Evolutionary conservation across 2,113 vertebrate genomes (phyloP), one percentile per base, ranked within the genome.

Genomic region (Festucalex cinctus): DNA sequence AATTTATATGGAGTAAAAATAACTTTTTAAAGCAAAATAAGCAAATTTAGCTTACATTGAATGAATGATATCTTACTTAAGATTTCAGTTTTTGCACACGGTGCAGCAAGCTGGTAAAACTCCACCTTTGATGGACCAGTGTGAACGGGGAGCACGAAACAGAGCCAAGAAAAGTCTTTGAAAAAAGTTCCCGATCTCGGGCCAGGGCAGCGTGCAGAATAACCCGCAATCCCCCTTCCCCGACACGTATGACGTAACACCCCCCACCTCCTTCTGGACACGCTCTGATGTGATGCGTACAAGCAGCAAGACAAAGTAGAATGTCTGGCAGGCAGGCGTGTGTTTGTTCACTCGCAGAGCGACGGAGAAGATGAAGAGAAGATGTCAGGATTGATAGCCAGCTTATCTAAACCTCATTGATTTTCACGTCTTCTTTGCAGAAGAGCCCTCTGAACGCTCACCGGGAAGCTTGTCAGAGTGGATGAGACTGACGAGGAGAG

Each of bases 321-420:
- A 44, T 43, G 39, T 62, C 39, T 62, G 60, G 37, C n/a, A 62
- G 60, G 37, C n/a, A 62, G 39, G 39, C 39, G 22, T 43, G 13
- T 43, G 39, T 61, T 39, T 62, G 37, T 43, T 62, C 39, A 26
- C 22, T 43, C 43, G 60, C 22, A 3, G 39, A 43, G 60, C 16
- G 39, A 41, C 26, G 39, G 37, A 41, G 39, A 62, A 62, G 60
- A 62, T 62, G 60, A 62, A 41, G 60, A 16, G 60, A 9, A 24
- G 59, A 61, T 41, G 59, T 39, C 36, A 22, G 36, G 36, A 41
- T 61, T 62, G 60, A 62, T 62, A 43, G 60, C 60, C 60, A 9
- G 39, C 60, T 62, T 43, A 26, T 24, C 60, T 43, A 19, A 62
- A 62, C 60, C 60, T 26, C 60, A 62, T 62, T 43, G 60, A 62